These are phyloP conservation scores for Orius insidiosus DNA, from an alignment of 1,140 invertebrate genomes.

Conservation along the genomic window DNA sequence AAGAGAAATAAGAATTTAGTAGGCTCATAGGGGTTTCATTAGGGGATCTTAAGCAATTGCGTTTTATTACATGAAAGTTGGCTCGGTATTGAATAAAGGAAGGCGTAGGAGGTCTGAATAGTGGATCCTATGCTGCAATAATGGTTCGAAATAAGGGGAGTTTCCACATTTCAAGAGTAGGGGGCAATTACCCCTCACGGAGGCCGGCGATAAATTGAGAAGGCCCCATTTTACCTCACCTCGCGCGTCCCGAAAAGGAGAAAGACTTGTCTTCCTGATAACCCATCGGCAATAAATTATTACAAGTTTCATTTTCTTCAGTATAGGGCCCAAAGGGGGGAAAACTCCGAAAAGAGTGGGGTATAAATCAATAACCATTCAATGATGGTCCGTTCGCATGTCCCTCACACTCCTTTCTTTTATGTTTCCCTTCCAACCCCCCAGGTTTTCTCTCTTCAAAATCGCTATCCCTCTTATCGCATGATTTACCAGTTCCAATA, in stretches of 20 bases:
- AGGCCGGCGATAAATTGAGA: too few species aligned
- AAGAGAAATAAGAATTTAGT: too few species aligned
- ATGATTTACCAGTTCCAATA: conserved; percentile 12
- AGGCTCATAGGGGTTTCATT: too few species aligned
- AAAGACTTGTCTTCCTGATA: conserved; percentile 7
- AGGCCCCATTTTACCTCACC: too few species aligned
- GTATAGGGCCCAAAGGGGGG: conserved; percentile 3
- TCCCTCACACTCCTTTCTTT: conserved; percentile 3
- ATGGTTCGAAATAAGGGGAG: too few species aligned
- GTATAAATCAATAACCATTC: conserved; percentile 12
- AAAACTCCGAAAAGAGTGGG: conserved; percentile 1
- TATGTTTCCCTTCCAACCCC: not conserved
- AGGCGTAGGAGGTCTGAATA: too few species aligned
- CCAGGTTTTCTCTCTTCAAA: conserved; percentile 2
- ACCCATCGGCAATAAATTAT: conserved; percentile 10
- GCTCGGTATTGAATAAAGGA: too few species aligned
- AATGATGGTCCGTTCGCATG: conserved; percentile 9
- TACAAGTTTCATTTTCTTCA: conserved; percentile 10
- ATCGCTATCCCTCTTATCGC: conserved; percentile 3
- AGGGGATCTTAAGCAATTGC: too few species aligned
- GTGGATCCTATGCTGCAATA: too few species aligned
- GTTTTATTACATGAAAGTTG: too few species aligned
- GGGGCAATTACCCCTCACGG: too few species aligned
- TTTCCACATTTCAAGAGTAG: too few species aligned
- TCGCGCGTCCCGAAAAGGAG: not conserved